Evolutionary conservation across 2,113 vertebrate species (phyloP).

Genomic region (Argyrosomus japonicus): DNA sequence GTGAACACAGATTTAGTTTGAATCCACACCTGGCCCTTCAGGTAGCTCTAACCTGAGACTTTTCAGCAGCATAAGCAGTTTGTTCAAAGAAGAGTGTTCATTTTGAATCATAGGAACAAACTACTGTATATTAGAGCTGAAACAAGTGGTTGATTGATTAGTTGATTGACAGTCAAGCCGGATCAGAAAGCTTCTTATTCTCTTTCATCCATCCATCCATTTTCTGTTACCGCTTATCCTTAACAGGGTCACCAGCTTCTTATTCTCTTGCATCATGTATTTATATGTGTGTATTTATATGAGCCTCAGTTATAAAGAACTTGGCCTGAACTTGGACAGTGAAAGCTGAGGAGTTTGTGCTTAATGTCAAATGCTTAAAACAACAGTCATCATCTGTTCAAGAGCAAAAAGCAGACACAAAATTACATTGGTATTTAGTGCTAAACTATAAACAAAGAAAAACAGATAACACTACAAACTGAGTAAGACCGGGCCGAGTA

Average conservation of each 20-base stretch:
- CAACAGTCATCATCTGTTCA: neutral
- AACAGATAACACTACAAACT: neutral
- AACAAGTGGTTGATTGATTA: neutral
- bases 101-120: neutral
- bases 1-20: neutral
- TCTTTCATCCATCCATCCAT: too few species aligned
- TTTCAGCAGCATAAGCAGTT: neutral
- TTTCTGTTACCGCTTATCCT: too few species aligned
- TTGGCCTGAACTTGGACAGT: neutral
- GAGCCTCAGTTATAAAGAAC: neutral
- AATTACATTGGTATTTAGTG: neutral
- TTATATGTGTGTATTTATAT: neutral
- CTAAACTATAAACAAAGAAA: neutral
- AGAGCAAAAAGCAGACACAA: neutral
- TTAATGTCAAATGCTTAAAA: neutral
- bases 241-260: neutral
- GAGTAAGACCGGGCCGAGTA: neutral
- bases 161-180: too few species aligned
- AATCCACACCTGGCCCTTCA: neutral
- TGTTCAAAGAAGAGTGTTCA: neutral
- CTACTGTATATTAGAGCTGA: neutral
- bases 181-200: neutral
- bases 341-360: neutral
- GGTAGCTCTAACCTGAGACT: too few species aligned
- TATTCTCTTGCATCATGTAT: neutral